Evolutionary conservation across 37 sponge, comb jelly and placozoan genomes (phyloP), one percentile per base, ranked within the genome.

Genomic region (Eunapius fragilis): DNA sequence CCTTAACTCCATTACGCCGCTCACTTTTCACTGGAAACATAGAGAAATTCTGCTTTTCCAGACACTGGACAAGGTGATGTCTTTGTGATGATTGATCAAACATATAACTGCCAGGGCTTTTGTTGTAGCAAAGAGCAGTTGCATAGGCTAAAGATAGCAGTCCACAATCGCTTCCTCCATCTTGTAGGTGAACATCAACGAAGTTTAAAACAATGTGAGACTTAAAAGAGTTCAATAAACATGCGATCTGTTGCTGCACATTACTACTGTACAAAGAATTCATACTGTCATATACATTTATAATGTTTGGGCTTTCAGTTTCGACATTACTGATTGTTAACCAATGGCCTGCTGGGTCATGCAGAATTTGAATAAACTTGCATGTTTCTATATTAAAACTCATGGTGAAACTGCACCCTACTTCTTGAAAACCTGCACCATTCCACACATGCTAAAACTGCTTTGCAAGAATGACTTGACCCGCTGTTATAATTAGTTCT

Each of bases 261-360:
- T 30, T 32, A 32, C 7, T 30, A 9, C 72, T 71, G 72, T 12
- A 26, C 27, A 31, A 30, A 71, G 30, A 71, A 76, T 35, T 25
- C 77, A 76, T 76, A 33, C 77, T 76, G 37, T 76, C 77, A 76
- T 35, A 76, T 33, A 76, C 77, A 30, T 32, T 35, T 33, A 76
- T 33, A 28, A 32, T 28, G n/a, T 76, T 25, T 34, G 3, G 35
- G 36, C 37, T n/a, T 32, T 25, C n/a, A 33, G 33, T 33, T n/a
- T 33, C 77, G n/a, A 76, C 36, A 34, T 76, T 76, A 76, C 77
- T 76, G 37, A 76, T 34, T 33, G 3, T 76, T 25, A 76, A 25
- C 36, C 77, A 76, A 33, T 76, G 77, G 31, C 31, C 31, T 76
- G n/a, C 31, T 30, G 33, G n/a, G 31, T 76, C 77, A 76, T 76